phyloP scores from a whole-genome alignment of 2,888 invertebrate genomes.

The Exephanes ischioxanthus region DNA sequence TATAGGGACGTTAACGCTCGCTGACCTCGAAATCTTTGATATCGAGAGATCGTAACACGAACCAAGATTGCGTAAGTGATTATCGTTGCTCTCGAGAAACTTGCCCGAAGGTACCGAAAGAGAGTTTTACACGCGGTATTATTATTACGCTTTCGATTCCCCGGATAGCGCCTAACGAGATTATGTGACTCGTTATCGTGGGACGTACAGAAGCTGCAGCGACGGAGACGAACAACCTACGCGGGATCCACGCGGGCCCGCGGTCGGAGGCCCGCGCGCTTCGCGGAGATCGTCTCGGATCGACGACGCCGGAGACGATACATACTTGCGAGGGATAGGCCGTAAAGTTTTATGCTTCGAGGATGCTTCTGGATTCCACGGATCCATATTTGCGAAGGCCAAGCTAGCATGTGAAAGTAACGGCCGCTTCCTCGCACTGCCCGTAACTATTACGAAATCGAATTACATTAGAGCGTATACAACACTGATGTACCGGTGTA shows the following conservation, averaged over 20 bases:
- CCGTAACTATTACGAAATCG: constrained; percentile 69
- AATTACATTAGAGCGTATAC: constrained; percentile 50
- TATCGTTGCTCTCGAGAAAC: neutral
- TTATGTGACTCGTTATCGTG: neutral
- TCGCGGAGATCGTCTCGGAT: constrained; percentile 16
- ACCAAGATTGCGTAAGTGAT: neutral
- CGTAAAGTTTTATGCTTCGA: constrained; percentile 37
- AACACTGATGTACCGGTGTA: constrained; percentile 12
- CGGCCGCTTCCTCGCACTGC: constrained; percentile 72
- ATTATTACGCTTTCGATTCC: constrained; percentile 4
- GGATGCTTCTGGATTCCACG: constrained; percentile 73
- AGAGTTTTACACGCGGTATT: neutral
- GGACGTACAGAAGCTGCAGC: neutral
- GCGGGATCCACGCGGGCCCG: neutral
- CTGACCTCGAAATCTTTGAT: constrained; percentile 13
- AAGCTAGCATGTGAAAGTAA: constrained; percentile 77
- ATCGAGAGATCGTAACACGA: neutral
- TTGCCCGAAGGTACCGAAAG: neutral
- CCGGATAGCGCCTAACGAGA: neutral
- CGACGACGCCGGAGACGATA: constrained; percentile 14
- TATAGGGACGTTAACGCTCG: neutral
- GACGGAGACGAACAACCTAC: constrained; percentile 8
- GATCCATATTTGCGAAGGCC: constrained; percentile 75
- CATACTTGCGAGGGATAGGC: constrained; percentile 35
- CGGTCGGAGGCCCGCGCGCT: constrained; percentile 8